Evolutionary conservation across 2,797 vertebrate genomes (phyloP), one percentile per base, ranked within the genome.

Genomic region (Enteromius thamalakanensis): DNA sequence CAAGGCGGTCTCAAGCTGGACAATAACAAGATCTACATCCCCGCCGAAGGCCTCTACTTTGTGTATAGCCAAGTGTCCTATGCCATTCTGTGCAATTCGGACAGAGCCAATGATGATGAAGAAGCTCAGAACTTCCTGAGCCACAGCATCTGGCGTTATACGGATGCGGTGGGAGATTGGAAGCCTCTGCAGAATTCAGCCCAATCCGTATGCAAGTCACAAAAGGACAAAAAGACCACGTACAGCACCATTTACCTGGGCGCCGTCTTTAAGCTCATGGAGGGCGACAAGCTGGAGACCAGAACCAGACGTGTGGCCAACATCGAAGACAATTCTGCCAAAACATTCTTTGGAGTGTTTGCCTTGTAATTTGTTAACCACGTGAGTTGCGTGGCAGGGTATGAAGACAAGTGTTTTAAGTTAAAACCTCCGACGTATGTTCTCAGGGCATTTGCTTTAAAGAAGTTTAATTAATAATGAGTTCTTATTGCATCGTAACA

Each of bases 41-140:
- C 93, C 1, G 42, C 0, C 0, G 14, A 21, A 0, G 95, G 95
- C 26, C 90, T 94, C n/a, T 95, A 94, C 88, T 95, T 94, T 5
- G 92, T 95, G 51, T 95, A 95, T 87, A 95, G 92, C 75, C 95
- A 95, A 86, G 93, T 87, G 0, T 94, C 94, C 0, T 95, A 93
- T 84, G 19, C 21, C 0, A 53, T 94, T 10, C 42, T 6, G 1
- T 95, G 94, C 85, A 47, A 29, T 10, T 40, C 2, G 0, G 47
- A 23, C 0, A 2, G 26, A 0, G 64, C 76, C 0, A 76, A 85
- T 0, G 0, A 0, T 0, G 8, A 34, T 0, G 5, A 11, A 0
- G 17, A 69, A 1, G 37, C 4, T 4, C 34, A 6, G 45, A 83
- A 89, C 11, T 86, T 91, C 23, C 83, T 95, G 49, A 93, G 89